Evolutionary conservation across 2,888 invertebrate genomes (phyloP).

Genomic region (Tipula unca): DNA sequence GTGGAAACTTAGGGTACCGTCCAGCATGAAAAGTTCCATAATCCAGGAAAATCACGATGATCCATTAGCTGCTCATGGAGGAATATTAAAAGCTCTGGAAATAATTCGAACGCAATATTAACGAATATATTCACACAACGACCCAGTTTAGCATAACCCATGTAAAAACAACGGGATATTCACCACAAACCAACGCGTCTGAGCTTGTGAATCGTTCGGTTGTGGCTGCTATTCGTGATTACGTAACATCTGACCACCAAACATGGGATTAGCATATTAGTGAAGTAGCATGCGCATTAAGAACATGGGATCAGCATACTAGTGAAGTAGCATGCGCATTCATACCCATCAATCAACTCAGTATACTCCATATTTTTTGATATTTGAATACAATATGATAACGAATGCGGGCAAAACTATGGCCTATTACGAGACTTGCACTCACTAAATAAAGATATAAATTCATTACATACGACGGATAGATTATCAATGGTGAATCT

Average conservation of each 20-base stretch:
- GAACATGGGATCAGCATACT: constrained; percentile 29
- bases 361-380: constrained; percentile 27
- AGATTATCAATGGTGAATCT: too few species aligned
- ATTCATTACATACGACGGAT: too few species aligned
- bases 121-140: too few species aligned
- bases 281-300: constrained; percentile 28
- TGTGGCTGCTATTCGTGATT: constrained; percentile 29
- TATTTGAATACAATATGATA: constrained; percentile 27
- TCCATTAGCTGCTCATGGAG: too few species aligned
- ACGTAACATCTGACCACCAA: constrained; percentile 25
- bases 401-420: not conserved
- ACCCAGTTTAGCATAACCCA: too few species aligned
- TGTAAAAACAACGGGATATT: too few species aligned
- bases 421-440: not conserved
- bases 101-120: too few species aligned
- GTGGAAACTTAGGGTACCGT: too few species aligned
- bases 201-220: constrained; percentile 30
- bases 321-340: constrained; percentile 29
- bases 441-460: too few species aligned
- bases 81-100: too few species aligned
- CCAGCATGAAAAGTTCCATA: too few species aligned
- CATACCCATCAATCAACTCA: constrained; percentile 29
- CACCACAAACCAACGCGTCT: constrained; percentile 31
- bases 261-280: constrained; percentile 28
- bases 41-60: too few species aligned